phyloP scores from a whole-genome alignment of 2,113 vertebrate species.

The Trochalopteron elliotii region DNA sequence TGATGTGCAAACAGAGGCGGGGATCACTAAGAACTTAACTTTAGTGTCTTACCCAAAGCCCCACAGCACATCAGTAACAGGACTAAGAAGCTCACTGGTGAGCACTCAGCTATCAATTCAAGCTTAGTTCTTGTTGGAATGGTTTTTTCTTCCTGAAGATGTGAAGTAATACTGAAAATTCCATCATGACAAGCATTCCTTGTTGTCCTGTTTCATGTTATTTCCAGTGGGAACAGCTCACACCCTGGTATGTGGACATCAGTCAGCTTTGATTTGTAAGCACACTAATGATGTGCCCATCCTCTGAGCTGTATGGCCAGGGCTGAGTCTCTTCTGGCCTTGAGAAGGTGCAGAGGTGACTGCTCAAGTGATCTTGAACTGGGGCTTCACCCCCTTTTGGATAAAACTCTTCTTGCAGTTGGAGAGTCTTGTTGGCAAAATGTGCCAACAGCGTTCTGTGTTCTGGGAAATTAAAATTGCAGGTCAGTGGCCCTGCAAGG shows the following conservation, averaged over 20 bases:
- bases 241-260: accelerated
- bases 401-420: neutral
- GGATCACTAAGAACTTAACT: neutral
- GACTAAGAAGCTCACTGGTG: neutral
- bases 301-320: neutral
- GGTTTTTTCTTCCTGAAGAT: neutral
- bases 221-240: neutral
- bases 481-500: neutral
- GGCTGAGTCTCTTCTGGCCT: neutral
- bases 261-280: neutral
- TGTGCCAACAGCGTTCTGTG: neutral
- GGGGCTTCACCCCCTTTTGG: neutral
- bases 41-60: neutral
- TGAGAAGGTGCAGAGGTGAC: neutral
- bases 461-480: neutral
- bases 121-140: neutral
- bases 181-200: neutral
- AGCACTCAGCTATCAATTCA: neutral
- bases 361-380: neutral
- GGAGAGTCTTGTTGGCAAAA: neutral
- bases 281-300: neutral
- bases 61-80: neutral
- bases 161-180: neutral
- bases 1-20: neutral
- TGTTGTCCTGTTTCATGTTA: neutral